Evolutionary conservation across 30 jellyfish, hydroid and myxozoan species (phyloP).

Genomic region (Rhopilema esculentum): DNA sequence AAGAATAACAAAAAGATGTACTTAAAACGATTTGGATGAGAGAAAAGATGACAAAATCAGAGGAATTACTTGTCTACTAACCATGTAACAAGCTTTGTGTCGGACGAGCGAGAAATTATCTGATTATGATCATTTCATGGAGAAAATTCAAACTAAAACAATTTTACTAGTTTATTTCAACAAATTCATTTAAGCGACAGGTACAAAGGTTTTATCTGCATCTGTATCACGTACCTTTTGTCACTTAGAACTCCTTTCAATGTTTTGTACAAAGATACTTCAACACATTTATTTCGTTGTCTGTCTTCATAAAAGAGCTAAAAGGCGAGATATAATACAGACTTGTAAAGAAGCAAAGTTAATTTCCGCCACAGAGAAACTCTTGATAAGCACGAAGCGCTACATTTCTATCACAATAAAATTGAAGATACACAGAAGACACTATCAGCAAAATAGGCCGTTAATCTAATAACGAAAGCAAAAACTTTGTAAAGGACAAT

Average conservation of each 20-base stretch:
- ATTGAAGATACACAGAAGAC: not conserved
- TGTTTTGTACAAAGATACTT: conserved; percentile 37
- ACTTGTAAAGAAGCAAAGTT: not conserved
- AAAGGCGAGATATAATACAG: not conserved
- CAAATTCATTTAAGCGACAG: not conserved
- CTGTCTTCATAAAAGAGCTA: conserved; percentile 84
- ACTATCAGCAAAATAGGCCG: not conserved
- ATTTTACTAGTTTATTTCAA: not conserved
- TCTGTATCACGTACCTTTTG: conserved; percentile 54
- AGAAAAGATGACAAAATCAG: too few relatives aligned
- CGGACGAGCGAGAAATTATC: too few relatives aligned
- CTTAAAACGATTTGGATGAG: too few relatives aligned
- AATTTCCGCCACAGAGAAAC: not conserved
- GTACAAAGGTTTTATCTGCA: too few relatives aligned
- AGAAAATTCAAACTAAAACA: too few relatives aligned
- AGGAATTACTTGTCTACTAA: too few relatives aligned
- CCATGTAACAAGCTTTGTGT: too few relatives aligned
- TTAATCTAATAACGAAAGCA: not conserved
- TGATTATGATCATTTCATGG: too few relatives aligned
- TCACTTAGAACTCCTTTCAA: conserved; percentile 64
- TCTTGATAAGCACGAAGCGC: not conserved
- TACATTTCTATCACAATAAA: not conserved
- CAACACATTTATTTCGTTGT: conserved; percentile 49
- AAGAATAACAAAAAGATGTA: too few relatives aligned
- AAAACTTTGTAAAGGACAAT: not conserved